These are phyloP conservation scores for Apus apus DNA, from an alignment of 2,113 vertebrate genomes.

Conservation along the genomic window DNA sequence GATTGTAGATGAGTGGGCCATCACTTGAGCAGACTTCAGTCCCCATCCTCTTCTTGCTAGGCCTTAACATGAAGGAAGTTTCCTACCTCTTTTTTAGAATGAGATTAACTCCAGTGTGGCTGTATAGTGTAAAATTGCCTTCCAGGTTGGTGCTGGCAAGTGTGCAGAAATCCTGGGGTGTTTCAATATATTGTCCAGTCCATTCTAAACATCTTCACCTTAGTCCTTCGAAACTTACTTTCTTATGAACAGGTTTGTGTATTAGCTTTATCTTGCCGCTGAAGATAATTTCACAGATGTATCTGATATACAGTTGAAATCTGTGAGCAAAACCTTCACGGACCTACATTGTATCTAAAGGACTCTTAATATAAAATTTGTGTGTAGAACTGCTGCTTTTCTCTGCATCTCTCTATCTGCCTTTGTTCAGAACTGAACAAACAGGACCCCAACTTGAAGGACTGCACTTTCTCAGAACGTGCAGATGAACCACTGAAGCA, in stretches of 20 bases:
- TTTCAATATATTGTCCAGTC: neutral
- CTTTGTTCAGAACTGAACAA: neutral
- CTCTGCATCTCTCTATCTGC: neutral
- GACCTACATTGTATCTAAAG: neutral
- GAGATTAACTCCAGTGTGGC: neutral
- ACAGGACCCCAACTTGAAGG: neutral
- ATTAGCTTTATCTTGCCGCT: neutral
- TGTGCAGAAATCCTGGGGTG: neutral
- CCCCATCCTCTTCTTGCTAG: neutral
- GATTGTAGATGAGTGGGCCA: neutral
- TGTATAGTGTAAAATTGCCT: rapidly evolving
- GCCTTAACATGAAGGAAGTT: neutral
- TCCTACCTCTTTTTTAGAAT: neutral
- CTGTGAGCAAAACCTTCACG: neutral
- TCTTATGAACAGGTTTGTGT: neutral
- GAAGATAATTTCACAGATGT: neutral
- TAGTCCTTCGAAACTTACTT: neutral
- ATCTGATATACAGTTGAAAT: neutral
- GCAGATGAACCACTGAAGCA: neutral
- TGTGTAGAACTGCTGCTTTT: neutral
- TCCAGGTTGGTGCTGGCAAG: neutral
- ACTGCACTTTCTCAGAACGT: neutral
- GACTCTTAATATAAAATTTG: neutral
- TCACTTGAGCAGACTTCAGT: neutral
- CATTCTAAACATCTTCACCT: neutral